Conservation (phyloP, 2,888 invertebrate species). For the Ischnus inquisitorius region DNA sequence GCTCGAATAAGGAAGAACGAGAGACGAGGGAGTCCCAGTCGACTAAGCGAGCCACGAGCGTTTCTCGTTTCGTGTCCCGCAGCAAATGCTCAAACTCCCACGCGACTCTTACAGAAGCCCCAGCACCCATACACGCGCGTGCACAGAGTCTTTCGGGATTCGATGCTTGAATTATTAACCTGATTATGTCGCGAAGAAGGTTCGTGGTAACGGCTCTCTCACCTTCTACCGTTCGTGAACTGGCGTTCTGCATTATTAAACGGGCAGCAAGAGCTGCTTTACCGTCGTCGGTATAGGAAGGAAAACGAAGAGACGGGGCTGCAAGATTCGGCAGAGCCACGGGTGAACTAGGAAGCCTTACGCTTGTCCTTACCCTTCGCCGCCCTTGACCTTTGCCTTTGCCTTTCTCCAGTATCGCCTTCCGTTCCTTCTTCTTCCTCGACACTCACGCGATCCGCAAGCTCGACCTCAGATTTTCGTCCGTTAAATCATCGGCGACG, state of each 20-base stretch:
- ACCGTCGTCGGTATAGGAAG: constrained; percentile 43
- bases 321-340: background rate
- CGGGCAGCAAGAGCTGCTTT: constrained; percentile 45
- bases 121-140: background rate
- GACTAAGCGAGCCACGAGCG: constrained; percentile 9
- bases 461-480: constrained; percentile 55
- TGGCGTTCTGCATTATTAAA: constrained; percentile 67
- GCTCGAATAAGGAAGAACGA: background rate
- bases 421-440: background rate
- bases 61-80: constrained; percentile 31
- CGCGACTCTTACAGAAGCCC: constrained; percentile 54
- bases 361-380: constrained; percentile 29
- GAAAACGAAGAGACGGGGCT: constrained; percentile 46
- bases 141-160: constrained; percentile 62
- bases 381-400: constrained; percentile 43
- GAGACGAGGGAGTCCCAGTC: background rate
- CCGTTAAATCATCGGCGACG: constrained; percentile 60
- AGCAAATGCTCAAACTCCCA: constrained; percentile 72
- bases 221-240: constrained; percentile 50
- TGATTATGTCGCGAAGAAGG: constrained; percentile 74
- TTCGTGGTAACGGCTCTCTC: constrained; percentile 67
- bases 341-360: background rate
- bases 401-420: background rate
- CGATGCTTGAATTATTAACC: constrained; percentile 78
- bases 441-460: constrained; percentile 17